These are phyloP conservation scores for Pseudochirops cupreus DNA, from an alignment of 2,797 vertebrate genomes.

Conservation along the genomic window DNA sequence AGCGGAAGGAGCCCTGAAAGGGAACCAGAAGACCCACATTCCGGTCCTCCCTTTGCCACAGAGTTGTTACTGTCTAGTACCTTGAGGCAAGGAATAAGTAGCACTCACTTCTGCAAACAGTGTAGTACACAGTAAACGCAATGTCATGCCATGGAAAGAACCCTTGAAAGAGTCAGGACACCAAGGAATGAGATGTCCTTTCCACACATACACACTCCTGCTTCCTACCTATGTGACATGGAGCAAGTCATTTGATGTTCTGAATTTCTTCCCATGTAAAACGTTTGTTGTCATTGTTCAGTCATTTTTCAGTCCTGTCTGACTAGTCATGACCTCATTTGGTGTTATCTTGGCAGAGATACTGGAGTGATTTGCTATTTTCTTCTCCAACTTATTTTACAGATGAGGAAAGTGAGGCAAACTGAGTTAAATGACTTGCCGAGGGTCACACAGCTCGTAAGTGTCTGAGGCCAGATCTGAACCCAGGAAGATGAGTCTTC, in stretches of 20 bases:
- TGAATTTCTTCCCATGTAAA: background rate
- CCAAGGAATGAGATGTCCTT: background rate
- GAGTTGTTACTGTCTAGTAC: background rate
- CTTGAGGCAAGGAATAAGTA: background rate
- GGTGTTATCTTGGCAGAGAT: background rate
- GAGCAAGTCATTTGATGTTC: background rate
- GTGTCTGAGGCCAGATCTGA: background rate
- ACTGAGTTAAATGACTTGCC: background rate
- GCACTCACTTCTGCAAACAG: background rate
- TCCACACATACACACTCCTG: background rate
- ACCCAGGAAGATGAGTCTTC: background rate
- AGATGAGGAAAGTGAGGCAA: background rate
- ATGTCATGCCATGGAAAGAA: background rate
- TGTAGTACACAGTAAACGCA: background rate
- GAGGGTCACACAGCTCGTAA: background rate
- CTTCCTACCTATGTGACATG: background rate
- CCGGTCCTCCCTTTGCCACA: background rate
- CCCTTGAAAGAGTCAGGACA: background rate
- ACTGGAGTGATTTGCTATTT: background rate
- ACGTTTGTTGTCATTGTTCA: background rate
- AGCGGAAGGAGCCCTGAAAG: constrained; percentile 50
- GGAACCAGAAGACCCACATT: constrained; percentile 1
- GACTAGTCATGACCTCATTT: background rate
- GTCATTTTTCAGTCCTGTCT: background rate
- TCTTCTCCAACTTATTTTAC: background rate